These are phyloP conservation scores for Drosophila helvetica DNA, from an alignment of 2,888 invertebrate species.

Conservation along the genomic window DNA sequence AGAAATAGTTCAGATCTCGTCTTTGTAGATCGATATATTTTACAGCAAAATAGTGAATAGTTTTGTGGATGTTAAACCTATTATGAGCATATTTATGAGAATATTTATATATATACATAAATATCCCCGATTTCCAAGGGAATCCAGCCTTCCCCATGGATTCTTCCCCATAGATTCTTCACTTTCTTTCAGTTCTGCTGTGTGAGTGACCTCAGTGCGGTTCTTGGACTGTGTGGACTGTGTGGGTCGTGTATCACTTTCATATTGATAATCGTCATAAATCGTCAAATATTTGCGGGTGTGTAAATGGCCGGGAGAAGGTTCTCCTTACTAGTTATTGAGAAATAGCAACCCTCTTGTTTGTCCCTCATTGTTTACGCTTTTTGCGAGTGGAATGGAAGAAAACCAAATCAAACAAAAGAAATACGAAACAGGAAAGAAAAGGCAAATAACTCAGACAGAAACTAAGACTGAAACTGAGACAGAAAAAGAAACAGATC, in stretches of 20 bases:
- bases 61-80: too few species aligned
- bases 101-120: neutral
- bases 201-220: conserved; percentile 1
- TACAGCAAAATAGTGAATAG: too few species aligned
- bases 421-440: conserved; percentile 15
- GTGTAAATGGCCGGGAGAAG: conserved; percentile 44
- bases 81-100: too few species aligned
- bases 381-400: conserved; percentile 23
- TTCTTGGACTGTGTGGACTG: conserved; percentile 15
- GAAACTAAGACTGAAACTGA: conserved; percentile 42
- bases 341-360: conserved; percentile 3
- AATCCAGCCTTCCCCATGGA: neutral
- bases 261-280: conserved; percentile 77
- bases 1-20: too few species aligned
- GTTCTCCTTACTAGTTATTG: conserved; percentile 14
- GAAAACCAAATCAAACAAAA: conserved; percentile 33
- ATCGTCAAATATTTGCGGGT: conserved; percentile 58
- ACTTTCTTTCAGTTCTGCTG: conserved; percentile 17
- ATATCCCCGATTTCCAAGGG: neutral
- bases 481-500: conserved; percentile 26
- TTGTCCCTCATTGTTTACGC: conserved; percentile 28
- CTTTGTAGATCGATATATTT: too few species aligned
- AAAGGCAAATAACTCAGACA: conserved; percentile 53
- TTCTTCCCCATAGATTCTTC: conserved; percentile 18
- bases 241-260: conserved; percentile 78